phyloP scores from a whole-genome alignment of 2,113 vertebrate genomes.

The Chelonoidis abingdonii region DNA sequence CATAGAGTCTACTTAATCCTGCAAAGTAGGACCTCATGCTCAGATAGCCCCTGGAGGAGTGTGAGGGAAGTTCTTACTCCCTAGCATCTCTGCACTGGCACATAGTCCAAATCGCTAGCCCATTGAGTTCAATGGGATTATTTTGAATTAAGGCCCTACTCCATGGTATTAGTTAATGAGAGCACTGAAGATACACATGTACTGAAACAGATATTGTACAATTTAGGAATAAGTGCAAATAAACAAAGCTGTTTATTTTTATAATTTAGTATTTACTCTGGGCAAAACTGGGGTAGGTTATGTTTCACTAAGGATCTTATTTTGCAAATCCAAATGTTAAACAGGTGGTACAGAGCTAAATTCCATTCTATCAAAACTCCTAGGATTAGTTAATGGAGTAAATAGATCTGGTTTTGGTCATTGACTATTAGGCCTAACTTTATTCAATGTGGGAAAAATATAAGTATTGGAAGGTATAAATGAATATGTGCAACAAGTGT shows the following conservation, averaged over 20 bases:
- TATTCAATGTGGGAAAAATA: slow-evolving; percentile 36
- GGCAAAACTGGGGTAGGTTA: not conserved
- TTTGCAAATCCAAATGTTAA: not conserved
- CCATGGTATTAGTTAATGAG: not conserved
- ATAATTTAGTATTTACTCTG: not conserved
- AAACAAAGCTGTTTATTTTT: not conserved
- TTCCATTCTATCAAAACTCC: not conserved
- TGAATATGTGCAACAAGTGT: slow-evolving; percentile 7
- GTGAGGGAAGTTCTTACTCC: not conserved
- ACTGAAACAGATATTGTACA: not conserved
- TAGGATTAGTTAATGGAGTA: slow-evolving; percentile 39
- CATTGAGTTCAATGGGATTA: not conserved
- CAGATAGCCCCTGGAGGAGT: not conserved
- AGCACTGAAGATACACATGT: not conserved
- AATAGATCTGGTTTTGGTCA: slow-evolving; percentile 14
- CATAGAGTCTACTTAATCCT: not conserved
- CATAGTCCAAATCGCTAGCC: not conserved
- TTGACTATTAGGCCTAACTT: slow-evolving; percentile 38
- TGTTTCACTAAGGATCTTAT: not conserved
- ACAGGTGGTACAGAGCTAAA: not conserved
- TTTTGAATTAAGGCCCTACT: not conserved
- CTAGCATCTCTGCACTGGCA: not conserved
- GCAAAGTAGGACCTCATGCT: not conserved
- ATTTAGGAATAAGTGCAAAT: not conserved
- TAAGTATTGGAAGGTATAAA: slow-evolving; percentile 34